Conservation (phyloP, 2,888 invertebrate genomes). For the Meliscaeva auricollis region DNA sequence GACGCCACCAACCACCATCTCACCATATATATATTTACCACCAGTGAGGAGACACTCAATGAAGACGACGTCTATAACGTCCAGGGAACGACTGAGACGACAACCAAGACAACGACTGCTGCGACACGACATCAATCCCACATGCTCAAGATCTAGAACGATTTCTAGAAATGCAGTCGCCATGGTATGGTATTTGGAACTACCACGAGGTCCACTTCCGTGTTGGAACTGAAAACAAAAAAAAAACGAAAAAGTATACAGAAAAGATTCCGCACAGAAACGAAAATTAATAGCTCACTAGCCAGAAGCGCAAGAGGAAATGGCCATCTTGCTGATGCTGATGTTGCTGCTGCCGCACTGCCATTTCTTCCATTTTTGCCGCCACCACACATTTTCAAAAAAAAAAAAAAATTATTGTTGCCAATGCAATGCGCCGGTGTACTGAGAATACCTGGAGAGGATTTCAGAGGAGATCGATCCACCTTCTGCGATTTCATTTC, state of each 20-base stretch:
- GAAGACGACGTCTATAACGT: conserved; percentile 53
- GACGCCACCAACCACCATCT: conserved; percentile 34
- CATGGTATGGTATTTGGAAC: conserved; percentile 74
- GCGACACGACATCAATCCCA: conserved; percentile 75
- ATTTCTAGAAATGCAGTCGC: conserved; percentile 73
- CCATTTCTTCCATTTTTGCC: conserved; percentile 33
- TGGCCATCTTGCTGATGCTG: conserved; percentile 70
- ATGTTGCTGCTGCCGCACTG: not conserved
- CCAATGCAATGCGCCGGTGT: not conserved
- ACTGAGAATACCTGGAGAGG: conserved; percentile 49
- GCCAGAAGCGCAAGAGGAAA: conserved; percentile 75
- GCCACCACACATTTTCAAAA: conserved; percentile 26
- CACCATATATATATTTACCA: conserved; percentile 19
- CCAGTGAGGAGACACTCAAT: conserved; percentile 30
- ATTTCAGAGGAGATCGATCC: conserved; percentile 64
- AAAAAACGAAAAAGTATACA: no score
- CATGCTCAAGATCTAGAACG: conserved; percentile 75
- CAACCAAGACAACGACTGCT: conserved; percentile 51
- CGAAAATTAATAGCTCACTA: conserved; percentile 75
- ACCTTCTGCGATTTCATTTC: conserved; percentile 73
- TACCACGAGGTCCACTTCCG: conserved; percentile 72
- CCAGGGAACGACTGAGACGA: conserved; percentile 40
- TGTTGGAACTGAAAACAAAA: conserved; percentile 47
- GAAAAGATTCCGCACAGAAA: conserved; percentile 45
- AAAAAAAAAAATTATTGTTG: conserved; percentile 29